A percentile compares a stretch with the other conserved stretches of the same genome.
These are phyloP conservation scores for Meliscaeva auricollis DNA, from an alignment of 2,888 invertebrate species.

Conservation along the genomic window DNA sequence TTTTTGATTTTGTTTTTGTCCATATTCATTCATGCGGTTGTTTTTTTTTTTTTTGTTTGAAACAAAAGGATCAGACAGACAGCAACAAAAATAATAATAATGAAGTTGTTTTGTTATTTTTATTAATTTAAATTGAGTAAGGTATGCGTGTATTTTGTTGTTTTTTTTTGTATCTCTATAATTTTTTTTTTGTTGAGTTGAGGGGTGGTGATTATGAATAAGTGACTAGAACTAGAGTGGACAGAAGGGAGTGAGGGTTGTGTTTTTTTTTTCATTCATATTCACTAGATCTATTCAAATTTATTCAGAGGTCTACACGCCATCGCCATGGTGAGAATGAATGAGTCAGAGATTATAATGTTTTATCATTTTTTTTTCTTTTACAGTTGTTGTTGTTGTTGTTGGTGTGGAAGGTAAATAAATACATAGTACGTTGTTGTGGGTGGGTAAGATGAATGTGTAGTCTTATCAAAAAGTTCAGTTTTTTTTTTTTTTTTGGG, in stretches of 20 bases:
- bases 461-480: constrained; percentile 8
- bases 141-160: constrained; percentile 45
- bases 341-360: constrained; percentile 30
- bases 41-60: constrained; percentile 6
- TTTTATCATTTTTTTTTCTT: background rate
- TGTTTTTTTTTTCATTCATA: no score
- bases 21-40: no score
- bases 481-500: background rate
- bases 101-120: constrained; percentile 34
- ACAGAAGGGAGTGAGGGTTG: constrained; percentile 3
- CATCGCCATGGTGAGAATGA: background rate
- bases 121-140: constrained; percentile 71
- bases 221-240: background rate
- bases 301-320: constrained; percentile 1
- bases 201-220: no score
- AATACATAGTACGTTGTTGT: background rate
- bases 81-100: background rate
- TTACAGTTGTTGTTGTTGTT: constrained; percentile 8
- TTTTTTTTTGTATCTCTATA: background rate
- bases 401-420: background rate
- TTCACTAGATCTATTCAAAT: background rate
- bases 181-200: constrained; percentile 6
- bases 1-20: no score
- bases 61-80: background rate
- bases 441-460: background rate